Base-by-base conservation (phyloP, 2,797 vertebrate genomes). In the Scolopax bukidnonensis region DNA sequence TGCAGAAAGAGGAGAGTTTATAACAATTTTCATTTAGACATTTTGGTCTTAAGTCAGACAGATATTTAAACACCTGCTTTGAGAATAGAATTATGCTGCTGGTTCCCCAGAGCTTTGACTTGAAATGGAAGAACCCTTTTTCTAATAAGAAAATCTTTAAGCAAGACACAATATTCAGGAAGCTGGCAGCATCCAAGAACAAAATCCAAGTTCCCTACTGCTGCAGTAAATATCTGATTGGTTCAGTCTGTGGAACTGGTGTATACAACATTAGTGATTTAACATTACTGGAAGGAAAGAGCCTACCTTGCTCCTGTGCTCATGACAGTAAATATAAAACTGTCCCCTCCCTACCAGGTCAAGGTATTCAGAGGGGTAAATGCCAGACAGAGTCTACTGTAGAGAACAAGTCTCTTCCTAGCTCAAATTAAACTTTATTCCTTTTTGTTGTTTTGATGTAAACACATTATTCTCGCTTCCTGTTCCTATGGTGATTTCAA, bases 21-120 rank as follows among this genome's bases (percentile, higher is more conserved):
- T 54, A 73, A 51, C 38, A 89, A 36, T 45, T 94, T 47, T 38
- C 79, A 54, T 48, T 80, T 82, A 64, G 74, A 79, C 73, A 80
- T 92, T 94, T 89, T 61, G 33, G 53, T 92, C 56, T 73, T 56
- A 87, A 83, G 38, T 84, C 63, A 91, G 80, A 13, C 59, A 80
- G 82, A 64, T 56, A 91, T 70, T 92, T 84, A 78, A 93, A 87
- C 45, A 90, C 8, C 43, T 57, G 45, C 68, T 87, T 90, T 96
- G 60, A 64, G 67, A 95, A 76, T 6, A 91, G 68, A 90, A 89
- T 54, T 69, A 50, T 13, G 32, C 24, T 74, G 32, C 50, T 54
- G 5, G 20, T n/a, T 95, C 36, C 36, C 69, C 54, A 81, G 41
- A 90, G 85, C 25, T 88, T 51, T 68, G 53, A 80, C 38, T 33